Evolutionary conservation across 30 jellyfish, hydroid and myxozoan genomes (phyloP), one percentile per base, ranked within the genome.

Genomic region (Cassiopea andromeda): DNA sequence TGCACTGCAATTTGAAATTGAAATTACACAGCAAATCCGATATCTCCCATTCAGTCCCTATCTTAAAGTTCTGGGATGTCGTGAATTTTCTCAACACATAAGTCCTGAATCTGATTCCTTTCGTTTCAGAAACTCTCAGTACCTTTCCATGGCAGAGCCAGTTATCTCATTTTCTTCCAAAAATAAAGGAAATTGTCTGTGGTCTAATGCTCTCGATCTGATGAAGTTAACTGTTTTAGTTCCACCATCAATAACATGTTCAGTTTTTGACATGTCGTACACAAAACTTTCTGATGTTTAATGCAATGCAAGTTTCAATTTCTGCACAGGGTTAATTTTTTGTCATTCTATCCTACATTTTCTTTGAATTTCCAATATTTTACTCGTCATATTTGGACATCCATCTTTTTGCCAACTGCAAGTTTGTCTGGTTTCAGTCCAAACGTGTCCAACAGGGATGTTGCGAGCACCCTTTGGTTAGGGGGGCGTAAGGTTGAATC

Each of bases 131-230:
- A 45, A 54, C 87, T 46, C 47, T 78, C 79, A 43, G 87, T 78
- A 60, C 61, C 73, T 54, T 10, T n/a, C 79, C 87, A 45, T 12
- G 57, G 68, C 87, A 38, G 61, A 78, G 87, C 87, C 87, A 78
- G 82, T 16, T 38, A 78, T 82, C 19, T 78, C 87, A 78, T 54
- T 78, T 60, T 27, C 87, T 82, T 78, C 73, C 61, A 78, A 60
- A n/a, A 44, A 60, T 78, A 82, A 83, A 78, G 47, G 38, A n/a
- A 78, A 78, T 78, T 17, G 82, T 78, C 87, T 54, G 87, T 78
- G 73, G 44, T 78, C 16, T 46, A 78, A 78, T n/a, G 14, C 14
- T 9, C 66, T 27, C 38, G 73, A 19, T 46, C 87, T 78, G 74
- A 78, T 43, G 68, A 46, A 78, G 87, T 78, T 46, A 27, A 43